These are phyloP conservation scores for Drosophila buzzatii DNA, from an alignment of 2,888 invertebrate species.

Conservation along the genomic window DNA sequence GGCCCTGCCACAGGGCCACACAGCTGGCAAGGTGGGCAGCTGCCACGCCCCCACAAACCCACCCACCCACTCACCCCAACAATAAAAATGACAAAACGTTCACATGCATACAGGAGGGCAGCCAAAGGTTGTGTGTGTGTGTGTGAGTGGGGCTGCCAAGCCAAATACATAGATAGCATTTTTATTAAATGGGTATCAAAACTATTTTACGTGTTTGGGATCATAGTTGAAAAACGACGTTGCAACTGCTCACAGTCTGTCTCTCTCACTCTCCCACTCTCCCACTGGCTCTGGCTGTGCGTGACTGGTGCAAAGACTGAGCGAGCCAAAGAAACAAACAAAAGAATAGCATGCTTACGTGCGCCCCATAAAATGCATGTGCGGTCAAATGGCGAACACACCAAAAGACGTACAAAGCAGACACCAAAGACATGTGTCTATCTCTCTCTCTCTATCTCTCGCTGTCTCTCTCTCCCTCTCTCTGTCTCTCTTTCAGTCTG, in stretches of 20 bases:
- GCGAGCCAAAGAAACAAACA: conserved; percentile 19
- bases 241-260: conserved; percentile 18
- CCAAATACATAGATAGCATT: conserved; percentile 74
- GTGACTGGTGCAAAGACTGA: conserved; percentile 35
- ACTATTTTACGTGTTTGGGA: conserved; percentile 75
- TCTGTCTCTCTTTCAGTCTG: not conserved
- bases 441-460: too few relatives aligned
- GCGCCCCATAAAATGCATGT: conserved; percentile 74
- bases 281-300: conserved; percentile 10
- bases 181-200: conserved; percentile 78
- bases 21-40: conserved; percentile 38
- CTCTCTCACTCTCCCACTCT: not conserved
- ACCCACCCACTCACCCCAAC: conserved; percentile 1
- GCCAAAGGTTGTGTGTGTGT: not conserved
- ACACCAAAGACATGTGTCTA: conserved; percentile 7
- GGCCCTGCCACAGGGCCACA: conserved; percentile 4
- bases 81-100: conserved; percentile 77
- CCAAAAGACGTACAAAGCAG: conserved; percentile 15
- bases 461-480: too few relatives aligned
- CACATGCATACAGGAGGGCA: conserved; percentile 12
- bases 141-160: conserved; percentile 12
- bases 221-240: conserved; percentile 29
- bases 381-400: conserved; percentile 39
- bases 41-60: not conserved
- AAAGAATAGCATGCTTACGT: conserved; percentile 63